Conservation (phyloP, 2,888 invertebrate species). For the Nomada fabriciana region DNA sequence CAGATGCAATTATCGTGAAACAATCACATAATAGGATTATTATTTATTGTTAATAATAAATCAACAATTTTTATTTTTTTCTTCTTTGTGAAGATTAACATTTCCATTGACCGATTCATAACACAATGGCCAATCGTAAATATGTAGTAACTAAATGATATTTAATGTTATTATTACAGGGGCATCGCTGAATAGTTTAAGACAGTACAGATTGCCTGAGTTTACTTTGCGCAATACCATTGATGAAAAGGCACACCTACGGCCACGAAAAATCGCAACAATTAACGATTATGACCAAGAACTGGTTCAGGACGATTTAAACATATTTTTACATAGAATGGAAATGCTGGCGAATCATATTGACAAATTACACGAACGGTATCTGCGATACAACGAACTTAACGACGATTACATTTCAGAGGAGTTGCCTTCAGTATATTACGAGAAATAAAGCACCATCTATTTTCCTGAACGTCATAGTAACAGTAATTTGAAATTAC, state of each 20-base stretch:
- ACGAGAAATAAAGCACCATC: neutral
- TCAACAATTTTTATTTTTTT: too few relatives aligned
- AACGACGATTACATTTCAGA: conserved; percentile 67
- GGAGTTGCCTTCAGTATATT: conserved; percentile 42
- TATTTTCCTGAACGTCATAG: neutral
- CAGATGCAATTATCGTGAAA: too few relatives aligned
- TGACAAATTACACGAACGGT: conserved; percentile 61
- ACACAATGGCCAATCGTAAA: neutral
- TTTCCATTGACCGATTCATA: neutral
- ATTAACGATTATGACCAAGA: neutral
- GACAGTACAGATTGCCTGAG: neutral
- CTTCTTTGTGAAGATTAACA: too few relatives aligned
- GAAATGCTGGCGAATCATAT: conserved; percentile 55
- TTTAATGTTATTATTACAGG: neutral
- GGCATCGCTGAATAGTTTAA: neutral
- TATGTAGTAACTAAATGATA: neutral
- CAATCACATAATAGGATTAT: too few relatives aligned
- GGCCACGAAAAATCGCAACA: neutral
- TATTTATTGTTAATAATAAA: too few relatives aligned
- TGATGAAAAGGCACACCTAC: neutral
- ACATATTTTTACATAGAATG: conserved; percentile 54
- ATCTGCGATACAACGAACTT: conserved; percentile 50
- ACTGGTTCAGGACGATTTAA: neutral
- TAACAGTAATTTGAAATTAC: neutral
- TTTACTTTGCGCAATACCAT: neutral